A percentile compares a stretch with the other conserved stretches of the same genome.
Conservation (phyloP, 2,113 vertebrate genomes). For the Hymenochirus boettgeri region DNA sequence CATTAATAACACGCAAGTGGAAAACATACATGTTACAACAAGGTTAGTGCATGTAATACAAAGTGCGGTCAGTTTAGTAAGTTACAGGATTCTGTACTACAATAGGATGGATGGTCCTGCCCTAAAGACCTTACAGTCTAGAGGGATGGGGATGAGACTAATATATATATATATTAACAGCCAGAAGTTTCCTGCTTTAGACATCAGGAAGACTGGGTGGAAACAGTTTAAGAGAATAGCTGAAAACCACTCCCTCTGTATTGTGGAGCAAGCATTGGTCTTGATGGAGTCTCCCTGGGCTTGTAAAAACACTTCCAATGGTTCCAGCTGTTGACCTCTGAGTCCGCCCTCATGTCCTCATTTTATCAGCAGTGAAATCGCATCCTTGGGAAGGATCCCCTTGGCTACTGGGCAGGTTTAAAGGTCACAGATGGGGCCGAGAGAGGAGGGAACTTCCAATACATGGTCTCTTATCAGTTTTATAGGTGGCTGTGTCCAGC, state of each 20-base stretch:
- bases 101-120: too few species aligned
- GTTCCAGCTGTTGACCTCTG: constrained; percentile 21
- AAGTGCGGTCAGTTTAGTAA: too few species aligned
- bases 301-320: constrained; percentile 14
- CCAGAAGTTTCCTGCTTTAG: too few species aligned
- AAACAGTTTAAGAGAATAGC: too few species aligned
- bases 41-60: too few species aligned
- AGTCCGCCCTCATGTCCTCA: constrained; percentile 6
- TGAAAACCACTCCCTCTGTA: neutral
- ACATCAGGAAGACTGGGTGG: too few species aligned
- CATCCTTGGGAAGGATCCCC: constrained; percentile 25
- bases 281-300: constrained; percentile 14
- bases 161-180: too few species aligned
- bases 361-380: constrained; percentile 1
- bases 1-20: too few species aligned
- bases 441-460: neutral
- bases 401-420: constrained; percentile 30
- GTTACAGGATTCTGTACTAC: too few species aligned
- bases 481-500: neutral
- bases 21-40: too few species aligned
- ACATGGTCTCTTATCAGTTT: constrained; percentile 9
- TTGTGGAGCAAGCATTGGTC: neutral
- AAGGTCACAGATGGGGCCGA: constrained; percentile 20
- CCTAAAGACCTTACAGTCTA: too few species aligned
- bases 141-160: too few species aligned